Evolutionary conservation across 2,113 vertebrate species (phyloP).

Genomic region (Zingel zingel): DNA sequence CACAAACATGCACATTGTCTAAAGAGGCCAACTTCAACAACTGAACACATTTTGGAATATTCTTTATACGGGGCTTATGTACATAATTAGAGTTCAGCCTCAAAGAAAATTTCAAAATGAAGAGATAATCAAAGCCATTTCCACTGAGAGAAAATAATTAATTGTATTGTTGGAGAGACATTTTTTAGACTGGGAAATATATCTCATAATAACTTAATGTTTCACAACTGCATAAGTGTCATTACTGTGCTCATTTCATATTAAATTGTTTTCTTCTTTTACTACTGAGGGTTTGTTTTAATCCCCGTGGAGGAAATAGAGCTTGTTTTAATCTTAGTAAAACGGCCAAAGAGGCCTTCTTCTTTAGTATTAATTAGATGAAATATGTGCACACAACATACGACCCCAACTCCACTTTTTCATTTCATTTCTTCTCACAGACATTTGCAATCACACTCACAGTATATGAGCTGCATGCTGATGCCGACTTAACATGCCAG

Average conservation of each 20-base stretch:
- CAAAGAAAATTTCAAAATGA: slow-evolving; percentile 42
- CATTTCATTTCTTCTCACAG: slow-evolving; percentile 4
- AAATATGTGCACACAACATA: slow-evolving; percentile 33
- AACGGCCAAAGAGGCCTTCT: background rate
- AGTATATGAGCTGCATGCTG: slow-evolving; percentile 33
- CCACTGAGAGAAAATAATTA: slow-evolving; percentile 12
- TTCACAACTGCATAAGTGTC: slow-evolving; percentile 69
- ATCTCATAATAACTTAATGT: slow-evolving; percentile 35
- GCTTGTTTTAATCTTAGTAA: slow-evolving; percentile 1
- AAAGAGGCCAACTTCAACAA: slow-evolving; percentile 65
- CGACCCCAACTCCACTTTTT: background rate
- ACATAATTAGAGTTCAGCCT: slow-evolving; percentile 72
- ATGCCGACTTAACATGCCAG: slow-evolving; percentile 23
- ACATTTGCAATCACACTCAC: slow-evolving; percentile 13
- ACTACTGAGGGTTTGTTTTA: slow-evolving; percentile 6
- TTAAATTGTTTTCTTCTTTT: too few species aligned
- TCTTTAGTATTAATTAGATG: background rate
- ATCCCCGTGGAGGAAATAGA: background rate
- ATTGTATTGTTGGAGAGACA: slow-evolving; percentile 35
- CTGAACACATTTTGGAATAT: slow-evolving; percentile 65
- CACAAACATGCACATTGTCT: slow-evolving; percentile 82
- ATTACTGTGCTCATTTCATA: slow-evolving; percentile 45
- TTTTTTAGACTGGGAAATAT: slow-evolving; percentile 26
- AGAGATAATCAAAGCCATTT: slow-evolving; percentile 46
- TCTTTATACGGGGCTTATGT: slow-evolving; percentile 66